Conservation (phyloP, 2,888 invertebrate species). For the Caenorhabditis sp. region DNA sequence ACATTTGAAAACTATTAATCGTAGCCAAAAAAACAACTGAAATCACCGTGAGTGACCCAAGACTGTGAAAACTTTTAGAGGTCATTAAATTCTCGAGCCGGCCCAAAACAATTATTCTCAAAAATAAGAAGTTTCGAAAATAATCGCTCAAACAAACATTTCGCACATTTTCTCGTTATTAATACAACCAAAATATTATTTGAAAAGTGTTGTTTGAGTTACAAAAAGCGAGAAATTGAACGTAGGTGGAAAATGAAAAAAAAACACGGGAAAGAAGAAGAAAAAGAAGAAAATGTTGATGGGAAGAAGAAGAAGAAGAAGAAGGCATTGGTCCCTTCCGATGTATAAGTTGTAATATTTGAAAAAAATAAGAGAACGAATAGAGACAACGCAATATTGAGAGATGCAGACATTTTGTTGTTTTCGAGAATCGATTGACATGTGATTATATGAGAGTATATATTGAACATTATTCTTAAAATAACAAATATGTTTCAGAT, state of each 20-base stretch:
- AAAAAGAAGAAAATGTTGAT: neutral
- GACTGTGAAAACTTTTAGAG: too few relatives aligned
- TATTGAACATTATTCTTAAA: too few relatives aligned
- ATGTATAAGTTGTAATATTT: neutral
- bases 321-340: neutral
- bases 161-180: neutral
- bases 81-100: too few relatives aligned
- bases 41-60: too few relatives aligned
- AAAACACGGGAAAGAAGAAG: neutral
- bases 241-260: neutral
- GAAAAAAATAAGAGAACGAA: neutral
- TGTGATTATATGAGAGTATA: neutral
- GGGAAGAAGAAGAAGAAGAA: neutral
- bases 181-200: neutral
- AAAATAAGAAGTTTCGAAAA: neutral
- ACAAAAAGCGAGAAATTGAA: neutral
- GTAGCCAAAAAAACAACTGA: too few relatives aligned
- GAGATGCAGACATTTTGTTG: neutral
- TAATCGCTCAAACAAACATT: neutral
- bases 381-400: too few relatives aligned
- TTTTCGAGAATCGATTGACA: neutral
- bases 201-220: neutral
- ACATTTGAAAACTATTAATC: too few relatives aligned
- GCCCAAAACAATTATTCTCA: too few relatives aligned
- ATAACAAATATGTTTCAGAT: too few relatives aligned